Conservation (phyloP, 2,888 invertebrate genomes). For the Latheticus oryzae region DNA sequence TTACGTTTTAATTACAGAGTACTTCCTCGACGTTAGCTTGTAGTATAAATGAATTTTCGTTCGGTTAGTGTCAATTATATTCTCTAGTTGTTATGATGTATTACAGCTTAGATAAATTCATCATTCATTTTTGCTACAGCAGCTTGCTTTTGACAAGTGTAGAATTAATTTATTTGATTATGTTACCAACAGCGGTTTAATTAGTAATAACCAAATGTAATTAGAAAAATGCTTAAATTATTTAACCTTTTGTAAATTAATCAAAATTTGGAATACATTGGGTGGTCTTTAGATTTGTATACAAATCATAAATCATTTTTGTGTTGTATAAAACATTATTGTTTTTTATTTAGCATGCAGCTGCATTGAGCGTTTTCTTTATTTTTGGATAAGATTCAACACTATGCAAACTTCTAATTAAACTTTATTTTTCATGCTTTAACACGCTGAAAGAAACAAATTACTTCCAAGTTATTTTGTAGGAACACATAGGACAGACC, state of each 20-base stretch:
- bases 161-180: conserved; percentile 34
- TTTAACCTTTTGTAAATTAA: no score
- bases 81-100: conserved; percentile 36
- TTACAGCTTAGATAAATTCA: conserved; percentile 31
- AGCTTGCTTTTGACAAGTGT: conserved; percentile 26
- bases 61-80: conserved; percentile 34
- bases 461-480: conserved; percentile 27
- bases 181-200: conserved; percentile 22
- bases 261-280: no score
- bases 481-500: conserved; percentile 35
- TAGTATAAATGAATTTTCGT: conserved; percentile 31
- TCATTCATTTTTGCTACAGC: conserved; percentile 34
- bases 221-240: no score
- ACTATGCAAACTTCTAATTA: conserved; percentile 25
- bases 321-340: no score
- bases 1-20: conserved; percentile 36
- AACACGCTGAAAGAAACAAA: conserved; percentile 34
- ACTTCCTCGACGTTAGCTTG: conserved; percentile 25
- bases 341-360: no score
- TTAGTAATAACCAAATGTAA: no score
- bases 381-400: no score
- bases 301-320: no score
- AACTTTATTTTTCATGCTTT: conserved; percentile 23
- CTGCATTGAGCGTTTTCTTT: no score
- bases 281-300: no score